phyloP scores from a whole-genome alignment of 1,140 invertebrate genomes.

The Idris sp. region DNA sequence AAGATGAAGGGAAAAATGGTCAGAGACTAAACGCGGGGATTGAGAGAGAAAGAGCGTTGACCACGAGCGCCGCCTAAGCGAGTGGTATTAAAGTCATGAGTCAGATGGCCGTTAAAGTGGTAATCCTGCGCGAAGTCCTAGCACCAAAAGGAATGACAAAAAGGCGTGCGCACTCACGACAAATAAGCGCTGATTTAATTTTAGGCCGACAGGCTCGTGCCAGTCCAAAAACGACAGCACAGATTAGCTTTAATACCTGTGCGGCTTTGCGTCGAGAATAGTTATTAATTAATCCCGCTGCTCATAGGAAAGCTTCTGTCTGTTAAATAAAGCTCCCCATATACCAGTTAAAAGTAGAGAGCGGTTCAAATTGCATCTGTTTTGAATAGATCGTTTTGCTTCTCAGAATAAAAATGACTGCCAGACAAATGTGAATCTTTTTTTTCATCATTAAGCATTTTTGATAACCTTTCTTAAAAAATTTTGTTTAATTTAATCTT shows the following conservation, averaged over 20 bases:
- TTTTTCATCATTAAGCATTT: too few relatives aligned
- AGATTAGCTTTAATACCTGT: conserved; percentile 72
- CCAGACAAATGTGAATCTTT: too few relatives aligned
- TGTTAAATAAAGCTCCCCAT: conserved; percentile 70
- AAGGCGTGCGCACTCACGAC: conserved; percentile 64
- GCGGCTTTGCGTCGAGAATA: conserved; percentile 62
- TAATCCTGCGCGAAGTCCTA: conserved; percentile 68
- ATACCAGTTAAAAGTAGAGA: conserved; percentile 28
- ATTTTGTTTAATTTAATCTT: too few relatives aligned
- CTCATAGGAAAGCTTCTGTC: conserved; percentile 54
- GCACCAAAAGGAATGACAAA: conserved; percentile 62
- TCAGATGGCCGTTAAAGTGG: conserved; percentile 59
- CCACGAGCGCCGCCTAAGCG: conserved; percentile 23
- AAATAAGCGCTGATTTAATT: conserved; percentile 75
- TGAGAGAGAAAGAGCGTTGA: conserved; percentile 6
- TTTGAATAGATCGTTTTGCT: not conserved
- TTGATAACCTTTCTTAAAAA: too few relatives aligned
- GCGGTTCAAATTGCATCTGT: conserved; percentile 13
- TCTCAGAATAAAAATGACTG: too few relatives aligned
- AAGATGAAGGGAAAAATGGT: not conserved
- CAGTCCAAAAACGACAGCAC: conserved; percentile 62
- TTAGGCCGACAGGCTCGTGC: conserved; percentile 66
- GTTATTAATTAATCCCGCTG: conserved; percentile 73
- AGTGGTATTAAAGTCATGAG: conserved; percentile 45
- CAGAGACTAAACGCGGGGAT: too few relatives aligned